Base-by-base conservation (phyloP, 2,888 invertebrate species). In the Euplexia lucipara region DNA sequence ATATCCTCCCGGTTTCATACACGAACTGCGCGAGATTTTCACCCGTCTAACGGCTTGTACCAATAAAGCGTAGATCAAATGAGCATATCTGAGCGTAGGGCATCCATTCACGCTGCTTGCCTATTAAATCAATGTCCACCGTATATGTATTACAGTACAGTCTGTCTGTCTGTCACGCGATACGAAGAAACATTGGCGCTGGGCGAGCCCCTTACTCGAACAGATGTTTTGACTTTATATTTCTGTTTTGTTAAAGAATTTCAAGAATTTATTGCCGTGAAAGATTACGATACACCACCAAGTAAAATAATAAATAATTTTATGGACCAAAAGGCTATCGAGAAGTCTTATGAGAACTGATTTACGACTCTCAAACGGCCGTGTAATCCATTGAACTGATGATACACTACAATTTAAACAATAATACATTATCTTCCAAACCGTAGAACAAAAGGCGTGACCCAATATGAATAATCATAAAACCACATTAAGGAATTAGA, bases 91-190 rank as follows among this genome's bases (percentile, higher is more conserved):
- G 71, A 73, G 70, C 73, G 71, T 45, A 67, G 77, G 63, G 79
- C 82, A 87, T 87, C 86, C 85, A 91, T 90, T 90, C 90, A 86
- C 89, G 83, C 87, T 76, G 84, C 79, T 77, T 79, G 72, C 75
- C 77, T 85, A 85, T 85, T 93, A 93, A 92, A 93, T 93, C 93
- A 93, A 88, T 85, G 91, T 93, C 91, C 80, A 74, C 91, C 91
- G 82, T 91, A 90, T 90, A 91, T 86, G 91, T 85, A 86, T 84
- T 84, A 79, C 79, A 52, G 79, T 66, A 65, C 76, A 75, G 81
- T 81, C 81, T 79, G 88, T 87, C 86, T 64, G 88, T 87, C 88
- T 88, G 88, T 89, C 89, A 85, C 83, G 70, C 69, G 82, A 81
- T 83, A 87, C 85, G 83, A 82, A 86, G 87, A 87, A 83, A 83